A percentile compares a stretch with the other conserved stretches of the same genome.
Conservation (phyloP, 2,888 invertebrate species). For the Amorpha juglandis region DNA sequence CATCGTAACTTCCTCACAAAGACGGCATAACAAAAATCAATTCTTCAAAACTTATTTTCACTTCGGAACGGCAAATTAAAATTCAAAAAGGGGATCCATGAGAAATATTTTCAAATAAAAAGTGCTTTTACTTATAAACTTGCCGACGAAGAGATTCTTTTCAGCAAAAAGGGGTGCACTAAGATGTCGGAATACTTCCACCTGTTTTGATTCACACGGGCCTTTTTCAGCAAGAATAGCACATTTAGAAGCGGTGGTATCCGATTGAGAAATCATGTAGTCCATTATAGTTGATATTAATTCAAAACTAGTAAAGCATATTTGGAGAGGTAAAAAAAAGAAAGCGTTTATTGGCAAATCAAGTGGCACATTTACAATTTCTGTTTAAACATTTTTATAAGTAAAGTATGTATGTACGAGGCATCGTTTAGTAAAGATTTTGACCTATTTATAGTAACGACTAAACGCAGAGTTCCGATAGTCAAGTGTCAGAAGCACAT, state of each 20-base stretch:
- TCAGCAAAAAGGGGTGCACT: conserved; percentile 56
- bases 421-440: too few species aligned
- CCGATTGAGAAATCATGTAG: conserved; percentile 55
- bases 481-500: too few species aligned
- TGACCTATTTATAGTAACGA: too few species aligned
- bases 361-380: too few species aligned
- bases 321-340: too few species aligned
- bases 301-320: too few species aligned
- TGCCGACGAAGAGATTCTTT: conserved; percentile 54
- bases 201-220: conserved; percentile 55
- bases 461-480: too few species aligned
- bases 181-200: conserved; percentile 44
- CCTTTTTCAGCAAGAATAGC: conserved; percentile 40
- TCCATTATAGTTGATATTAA: conserved; percentile 22
- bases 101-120: conserved; percentile 40
- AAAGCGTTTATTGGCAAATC: too few species aligned
- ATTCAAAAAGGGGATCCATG: conserved; percentile 24
- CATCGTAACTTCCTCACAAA: conserved; percentile 11
- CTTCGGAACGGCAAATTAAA: conserved; percentile 21
- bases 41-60: conserved; percentile 22
- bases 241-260: conserved; percentile 50
- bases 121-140: conserved; percentile 50
- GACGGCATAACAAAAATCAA: background rate
- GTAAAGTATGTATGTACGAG: too few species aligned
- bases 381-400: too few species aligned